These are phyloP conservation scores for Glaucomys volans DNA, from an alignment of 2,113 vertebrate species.

Conservation along the genomic window DNA sequence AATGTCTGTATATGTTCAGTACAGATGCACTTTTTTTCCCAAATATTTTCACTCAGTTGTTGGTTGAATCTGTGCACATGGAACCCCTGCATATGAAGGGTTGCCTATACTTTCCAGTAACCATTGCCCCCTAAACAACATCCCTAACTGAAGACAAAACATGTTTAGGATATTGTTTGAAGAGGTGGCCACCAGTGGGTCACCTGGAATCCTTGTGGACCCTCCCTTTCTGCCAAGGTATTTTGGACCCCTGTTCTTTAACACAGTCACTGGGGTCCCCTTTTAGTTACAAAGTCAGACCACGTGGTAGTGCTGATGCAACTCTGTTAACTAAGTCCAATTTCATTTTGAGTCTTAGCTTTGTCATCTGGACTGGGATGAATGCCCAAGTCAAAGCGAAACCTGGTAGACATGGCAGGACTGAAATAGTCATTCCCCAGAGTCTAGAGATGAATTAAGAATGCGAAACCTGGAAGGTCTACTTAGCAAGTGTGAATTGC, in stretches of 20 bases:
- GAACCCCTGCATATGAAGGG: not conserved
- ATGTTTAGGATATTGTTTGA: not conserved
- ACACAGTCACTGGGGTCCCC: not conserved
- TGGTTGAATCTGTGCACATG: not conserved
- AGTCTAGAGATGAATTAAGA: conserved; percentile 52
- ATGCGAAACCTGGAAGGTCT: not conserved
- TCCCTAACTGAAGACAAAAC: not conserved
- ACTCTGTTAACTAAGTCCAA: not conserved
- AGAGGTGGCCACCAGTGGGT: not conserved
- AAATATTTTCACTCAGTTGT: not conserved
- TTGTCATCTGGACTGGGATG: conserved; percentile 11
- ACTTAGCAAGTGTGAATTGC: not conserved
- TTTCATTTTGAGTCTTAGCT: conserved; percentile 43
- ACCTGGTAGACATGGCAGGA: not conserved
- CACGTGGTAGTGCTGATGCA: not conserved
- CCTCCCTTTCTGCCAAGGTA: not conserved
- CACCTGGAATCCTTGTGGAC: not conserved
- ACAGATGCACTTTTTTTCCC: not conserved
- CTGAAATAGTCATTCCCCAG: not conserved
- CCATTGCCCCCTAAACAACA: not conserved
- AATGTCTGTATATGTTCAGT: not conserved
- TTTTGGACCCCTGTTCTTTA: not conserved
- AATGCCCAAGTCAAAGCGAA: conserved; percentile 43
- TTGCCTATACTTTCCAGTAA: not conserved
- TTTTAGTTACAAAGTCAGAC: not conserved